Conservation (phyloP, 1,140 invertebrate genomes). For the Pseudomyrmex cubaensis region DNA sequence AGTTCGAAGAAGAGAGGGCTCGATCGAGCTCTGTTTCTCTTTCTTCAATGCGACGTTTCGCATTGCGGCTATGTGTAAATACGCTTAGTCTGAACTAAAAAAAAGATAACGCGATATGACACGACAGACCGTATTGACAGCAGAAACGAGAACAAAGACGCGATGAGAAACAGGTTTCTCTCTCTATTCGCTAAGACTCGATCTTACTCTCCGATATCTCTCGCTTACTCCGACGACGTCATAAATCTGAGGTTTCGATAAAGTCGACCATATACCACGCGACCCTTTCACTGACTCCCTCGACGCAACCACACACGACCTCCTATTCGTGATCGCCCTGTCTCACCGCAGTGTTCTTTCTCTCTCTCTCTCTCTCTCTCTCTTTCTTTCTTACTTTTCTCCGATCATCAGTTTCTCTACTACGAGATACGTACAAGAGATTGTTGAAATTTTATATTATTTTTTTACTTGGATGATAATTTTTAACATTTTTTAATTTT, state of each 20-base stretch:
- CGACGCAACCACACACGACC: slow-evolving; percentile 51
- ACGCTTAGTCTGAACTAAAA: slow-evolving; percentile 43
- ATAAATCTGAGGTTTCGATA: slow-evolving; percentile 73
- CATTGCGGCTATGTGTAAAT: background rate
- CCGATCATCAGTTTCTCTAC: no score
- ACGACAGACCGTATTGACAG: slow-evolving; percentile 40
- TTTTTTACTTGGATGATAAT: no score
- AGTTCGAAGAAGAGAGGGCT: slow-evolving; percentile 17
- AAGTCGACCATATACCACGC: slow-evolving; percentile 60
- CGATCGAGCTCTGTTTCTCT: slow-evolving; percentile 25
- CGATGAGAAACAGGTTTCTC: slow-evolving; percentile 19
- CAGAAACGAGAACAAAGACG: slow-evolving; percentile 47
- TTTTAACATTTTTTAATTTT: no score
- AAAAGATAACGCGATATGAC: slow-evolving; percentile 24
- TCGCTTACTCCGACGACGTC: slow-evolving; percentile 30
- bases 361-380: no score
- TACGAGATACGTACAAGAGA: no score
- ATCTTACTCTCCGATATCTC: slow-evolving; percentile 1
- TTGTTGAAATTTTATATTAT: no score
- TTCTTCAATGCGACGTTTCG: background rate
- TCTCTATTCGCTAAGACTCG: slow-evolving; percentile 4
- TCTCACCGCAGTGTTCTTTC: background rate
- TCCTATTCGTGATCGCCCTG: slow-evolving; percentile 43
- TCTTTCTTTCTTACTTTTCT: no score
- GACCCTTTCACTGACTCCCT: slow-evolving; percentile 37